These are phyloP conservation scores for Auanema freiburgensis DNA, from an alignment of 2,888 invertebrate species.

Conservation along the genomic window DNA sequence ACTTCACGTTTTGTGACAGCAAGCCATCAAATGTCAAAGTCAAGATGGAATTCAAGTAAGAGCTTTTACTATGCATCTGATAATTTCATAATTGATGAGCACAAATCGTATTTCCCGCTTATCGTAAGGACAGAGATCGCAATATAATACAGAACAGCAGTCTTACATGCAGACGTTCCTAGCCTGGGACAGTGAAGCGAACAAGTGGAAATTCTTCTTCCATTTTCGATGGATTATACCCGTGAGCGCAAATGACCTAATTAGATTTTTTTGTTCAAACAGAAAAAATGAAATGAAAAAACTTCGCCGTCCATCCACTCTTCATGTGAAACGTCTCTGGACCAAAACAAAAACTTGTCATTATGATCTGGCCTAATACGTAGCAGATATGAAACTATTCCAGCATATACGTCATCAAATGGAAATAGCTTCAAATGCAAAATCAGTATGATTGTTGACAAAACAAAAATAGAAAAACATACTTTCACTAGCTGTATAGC, in stretches of 20 bases:
- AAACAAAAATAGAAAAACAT: slow-evolving; percentile 1
- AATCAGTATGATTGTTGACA: background rate
- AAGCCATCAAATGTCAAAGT: no score
- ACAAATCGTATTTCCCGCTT: no score
- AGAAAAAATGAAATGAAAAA: slow-evolving; percentile 4
- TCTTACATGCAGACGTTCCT: no score
- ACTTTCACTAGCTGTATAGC: slow-evolving; percentile 12
- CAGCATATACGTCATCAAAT: slow-evolving; percentile 59
- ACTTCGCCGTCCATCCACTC: slow-evolving; percentile 20
- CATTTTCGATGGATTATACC: slow-evolving; percentile 14
- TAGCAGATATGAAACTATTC: slow-evolving; percentile 35
- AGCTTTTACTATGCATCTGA: no score
- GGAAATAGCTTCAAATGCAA: slow-evolving; percentile 35
- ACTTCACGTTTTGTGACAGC: no score
- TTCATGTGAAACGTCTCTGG: slow-evolving; percentile 9
- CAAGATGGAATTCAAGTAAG: no score
- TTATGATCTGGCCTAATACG: slow-evolving; percentile 31
- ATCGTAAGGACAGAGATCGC: no score
- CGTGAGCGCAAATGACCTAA: slow-evolving; percentile 19
- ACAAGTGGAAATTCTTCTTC: slow-evolving; percentile 15
- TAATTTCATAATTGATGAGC: no score
- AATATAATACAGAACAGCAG: no score
- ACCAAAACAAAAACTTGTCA: slow-evolving; percentile 39
- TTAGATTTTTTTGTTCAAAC: background rate
- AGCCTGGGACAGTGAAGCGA: slow-evolving; percentile 14